Evolutionary conservation across 2,888 invertebrate genomes (phyloP).

Genomic region (Cinara cedri): DNA sequence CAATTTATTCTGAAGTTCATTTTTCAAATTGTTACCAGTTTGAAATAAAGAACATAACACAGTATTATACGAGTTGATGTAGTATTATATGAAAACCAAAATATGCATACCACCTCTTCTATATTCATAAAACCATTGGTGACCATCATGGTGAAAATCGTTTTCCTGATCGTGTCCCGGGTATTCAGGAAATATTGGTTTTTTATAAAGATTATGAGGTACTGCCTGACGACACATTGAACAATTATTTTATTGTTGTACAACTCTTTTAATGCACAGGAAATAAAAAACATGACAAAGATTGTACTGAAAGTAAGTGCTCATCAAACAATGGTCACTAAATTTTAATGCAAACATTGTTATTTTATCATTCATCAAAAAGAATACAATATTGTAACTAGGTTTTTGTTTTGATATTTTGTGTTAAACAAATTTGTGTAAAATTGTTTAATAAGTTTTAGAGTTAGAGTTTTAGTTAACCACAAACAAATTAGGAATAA

Average conservation of each 20-base stretch:
- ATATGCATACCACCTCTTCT: slow-evolving; percentile 80
- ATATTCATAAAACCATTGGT: slow-evolving; percentile 96
- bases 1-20: slow-evolving; percentile 85
- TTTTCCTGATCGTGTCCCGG: slow-evolving; percentile 60
- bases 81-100: background rate
- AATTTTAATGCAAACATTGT: too few relatives aligned
- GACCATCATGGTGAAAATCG: slow-evolving; percentile 67
- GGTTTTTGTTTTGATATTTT: too few relatives aligned
- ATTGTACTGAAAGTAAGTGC: too few relatives aligned
- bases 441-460: too few relatives aligned
- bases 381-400: too few relatives aligned
- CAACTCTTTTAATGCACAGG: slow-evolving; percentile 91
- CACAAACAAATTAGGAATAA: too few relatives aligned
- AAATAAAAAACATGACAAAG: slow-evolving; percentile 97
- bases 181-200: slow-evolving; percentile 77
- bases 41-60: slow-evolving; percentile 61
- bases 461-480: too few relatives aligned
- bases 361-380: too few relatives aligned
- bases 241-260: slow-evolving; percentile 84
- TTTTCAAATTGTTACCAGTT: slow-evolving; percentile 99
- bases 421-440: too few relatives aligned
- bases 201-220: slow-evolving; percentile 84
- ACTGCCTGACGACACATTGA: slow-evolving; percentile 92
- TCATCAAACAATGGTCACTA: too few relatives aligned
- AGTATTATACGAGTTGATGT: background rate